A percentile compares a stretch with the other conserved stretches of the same genome.
phyloP scores from a whole-genome alignment of 2,888 invertebrate genomes.

The Leptinotarsa haldemani region DNA sequence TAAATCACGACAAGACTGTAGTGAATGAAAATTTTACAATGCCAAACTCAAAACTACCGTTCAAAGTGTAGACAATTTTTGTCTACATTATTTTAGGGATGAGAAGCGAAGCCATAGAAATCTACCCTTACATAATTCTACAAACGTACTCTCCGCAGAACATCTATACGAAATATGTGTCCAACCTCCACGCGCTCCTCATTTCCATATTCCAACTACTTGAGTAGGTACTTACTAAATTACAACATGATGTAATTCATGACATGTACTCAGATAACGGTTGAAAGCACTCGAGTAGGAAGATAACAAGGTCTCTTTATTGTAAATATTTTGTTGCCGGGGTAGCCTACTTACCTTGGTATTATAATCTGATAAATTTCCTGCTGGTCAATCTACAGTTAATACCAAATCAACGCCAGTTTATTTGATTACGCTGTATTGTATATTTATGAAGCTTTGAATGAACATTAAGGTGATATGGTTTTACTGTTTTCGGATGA shows the following conservation, averaged over 20 bases:
- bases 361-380: slow-evolving; percentile 1
- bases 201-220: background rate
- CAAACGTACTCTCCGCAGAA: background rate
- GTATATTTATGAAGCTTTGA: background rate
- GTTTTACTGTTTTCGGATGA: background rate
- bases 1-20: no score
- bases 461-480: background rate
- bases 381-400: slow-evolving; percentile 1
- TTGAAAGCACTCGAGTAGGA: slow-evolving; percentile 18
- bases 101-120: no score
- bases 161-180: no score
- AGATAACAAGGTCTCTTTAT: slow-evolving; percentile 15
- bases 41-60: no score
- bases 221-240: background rate
- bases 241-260: background rate
- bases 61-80: no score
- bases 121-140: background rate
- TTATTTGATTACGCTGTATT: background rate
- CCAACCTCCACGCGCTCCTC: background rate
- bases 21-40: no score
- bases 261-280: slow-evolving; percentile 8
- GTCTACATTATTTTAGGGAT: no score
- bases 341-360: slow-evolving; percentile 8
- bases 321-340: background rate
- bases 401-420: background rate